Base-by-base conservation (phyloP, 1,140 invertebrate genomes). In the Ceratina japonica region DNA sequence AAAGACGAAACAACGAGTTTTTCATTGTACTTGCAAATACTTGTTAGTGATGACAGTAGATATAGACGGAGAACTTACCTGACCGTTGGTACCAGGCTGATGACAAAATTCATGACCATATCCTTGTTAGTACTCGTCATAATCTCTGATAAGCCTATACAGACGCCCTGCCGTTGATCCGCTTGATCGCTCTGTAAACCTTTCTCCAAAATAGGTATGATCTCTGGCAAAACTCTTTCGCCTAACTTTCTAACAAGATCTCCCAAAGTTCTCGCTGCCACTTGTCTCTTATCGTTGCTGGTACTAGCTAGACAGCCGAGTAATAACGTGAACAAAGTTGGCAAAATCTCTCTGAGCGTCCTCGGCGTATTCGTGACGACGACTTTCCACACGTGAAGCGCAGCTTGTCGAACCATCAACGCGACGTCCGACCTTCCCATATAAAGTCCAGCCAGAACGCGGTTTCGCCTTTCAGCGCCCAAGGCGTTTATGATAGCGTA, bases 401-500 rank as follows among this genome's bases (percentile, higher is more conserved):
- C 98, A 0, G 98, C 97, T 93, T 99, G 99, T 0, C 98, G 94
- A 1, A 99, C 99, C 95, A 99, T 97, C 20, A 99, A 91, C 5
- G 98, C 97, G 5, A 99, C 98, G 90, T 99, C 99, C 54, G 97
- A 98, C 44, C 99, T 93, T 37, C 98, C 98, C 97, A 99, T 99
- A 88, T 99, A 99, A 20, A 99, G 92, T 13, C 98, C 98, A 56
- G 98, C 97, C 31, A 99, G 91, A 4, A 99, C 98, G 52, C 98
- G 92, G 90, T 99, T 99, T 72, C 98, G 93, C 68, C 98, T 93
- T 85, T 99, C 98, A 4, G 94, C 94, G 13, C 99, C 98, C 7
- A 99, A 93, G 8, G 97, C 95, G 24, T 94, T 94, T 74, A 99
- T 96, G 82, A 99, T 99, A 0, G 97, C 97, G 90, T 95, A 94